phyloP scores from a whole-genome alignment of 2,888 invertebrate genomes.

The Xestoiulus laeticollis region DNA sequence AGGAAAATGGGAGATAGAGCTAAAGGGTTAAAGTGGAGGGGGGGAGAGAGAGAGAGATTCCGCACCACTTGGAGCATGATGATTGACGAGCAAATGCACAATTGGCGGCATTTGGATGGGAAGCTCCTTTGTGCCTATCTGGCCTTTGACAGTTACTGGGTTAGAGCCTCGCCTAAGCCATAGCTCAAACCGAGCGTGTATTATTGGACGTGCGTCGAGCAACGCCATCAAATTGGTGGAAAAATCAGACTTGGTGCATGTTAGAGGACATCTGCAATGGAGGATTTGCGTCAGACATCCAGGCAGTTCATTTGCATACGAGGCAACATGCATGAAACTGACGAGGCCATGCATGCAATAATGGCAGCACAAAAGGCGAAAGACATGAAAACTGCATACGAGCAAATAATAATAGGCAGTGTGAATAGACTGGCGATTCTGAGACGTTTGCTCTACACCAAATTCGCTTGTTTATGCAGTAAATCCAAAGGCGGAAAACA shows the following conservation, averaged over 20 bases:
- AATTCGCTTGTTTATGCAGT: too few species aligned
- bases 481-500: too few species aligned
- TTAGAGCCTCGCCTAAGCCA: slow-evolving; percentile 1
- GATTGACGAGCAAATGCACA: slow-evolving; percentile 10
- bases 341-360: not conserved
- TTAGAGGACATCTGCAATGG: not conserved
- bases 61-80: not conserved
- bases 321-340: not conserved
- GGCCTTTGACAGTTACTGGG: slow-evolving; percentile 5
- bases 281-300: not conserved
- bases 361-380: too few species aligned
- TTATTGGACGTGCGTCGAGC: not conserved
- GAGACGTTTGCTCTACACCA: too few species aligned
- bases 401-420: too few species aligned
- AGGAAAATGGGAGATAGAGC: too few species aligned
- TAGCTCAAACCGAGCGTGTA: slow-evolving; percentile 9
- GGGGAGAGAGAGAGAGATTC: not conserved
- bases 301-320: not conserved
- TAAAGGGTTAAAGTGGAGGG: too few species aligned
- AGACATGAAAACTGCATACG: too few species aligned
- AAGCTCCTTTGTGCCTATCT: slow-evolving; percentile 18
- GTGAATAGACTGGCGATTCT: too few species aligned
- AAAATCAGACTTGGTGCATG: not conserved
- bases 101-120: not conserved
- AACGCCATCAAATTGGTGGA: not conserved